Base-by-base conservation (phyloP, 2,113 vertebrate genomes). In the Channa argus region DNA sequence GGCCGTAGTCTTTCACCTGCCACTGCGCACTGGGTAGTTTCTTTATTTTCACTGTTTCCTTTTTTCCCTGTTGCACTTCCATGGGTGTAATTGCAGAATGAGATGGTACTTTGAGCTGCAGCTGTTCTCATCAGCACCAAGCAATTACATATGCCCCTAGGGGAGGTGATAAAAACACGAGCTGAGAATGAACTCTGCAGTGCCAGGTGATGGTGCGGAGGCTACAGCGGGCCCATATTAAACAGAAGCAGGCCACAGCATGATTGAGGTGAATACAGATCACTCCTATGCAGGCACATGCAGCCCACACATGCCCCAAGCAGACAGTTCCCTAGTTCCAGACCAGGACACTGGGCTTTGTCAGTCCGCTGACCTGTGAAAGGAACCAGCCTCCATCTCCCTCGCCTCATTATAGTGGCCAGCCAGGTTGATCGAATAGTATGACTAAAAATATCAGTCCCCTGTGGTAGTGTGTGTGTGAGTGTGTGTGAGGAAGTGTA, bases 81-180 rank as follows among this genome's bases (percentile, higher is more conserved):
- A 43, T 14, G 10, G 71, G 43, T 61, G 62, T 88, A 85, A 90
- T 75, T 85, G 82, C 34, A 3, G 72, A 45, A 74, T 67, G 74
- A 86, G 77, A 85, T 81, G 85, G 79, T 68, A 79, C 76, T 91
- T 84, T 83, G 77, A 87, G 81, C 72, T 0, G 6, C 15, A 55
- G 67, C 65, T 68, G 67, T 77, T 76, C 86, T 90, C 85, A 90
- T 91, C 86, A 86, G 78, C 85, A 10, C 77, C 0, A 59, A 83
- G 83, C 84, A 88, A 91, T 91, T 90, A 89, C 86, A 73, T 45
- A 41, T 63, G 49, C 56, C 83, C 74, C 81, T 10, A 38, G 63
- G 80, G 85, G 77, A 66, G 79, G 52, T 66, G 84, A 88, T 91
- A 82, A 88, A 86, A 89, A 90, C 82, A 83, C 84, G 83, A 50